Percentiles rank a stretch among this genome's conserved stretches.
These are phyloP conservation scores for Paradoxurus hermaphroditus DNA, from an alignment of 2,113 vertebrate genomes.

Conservation along the genomic window DNA sequence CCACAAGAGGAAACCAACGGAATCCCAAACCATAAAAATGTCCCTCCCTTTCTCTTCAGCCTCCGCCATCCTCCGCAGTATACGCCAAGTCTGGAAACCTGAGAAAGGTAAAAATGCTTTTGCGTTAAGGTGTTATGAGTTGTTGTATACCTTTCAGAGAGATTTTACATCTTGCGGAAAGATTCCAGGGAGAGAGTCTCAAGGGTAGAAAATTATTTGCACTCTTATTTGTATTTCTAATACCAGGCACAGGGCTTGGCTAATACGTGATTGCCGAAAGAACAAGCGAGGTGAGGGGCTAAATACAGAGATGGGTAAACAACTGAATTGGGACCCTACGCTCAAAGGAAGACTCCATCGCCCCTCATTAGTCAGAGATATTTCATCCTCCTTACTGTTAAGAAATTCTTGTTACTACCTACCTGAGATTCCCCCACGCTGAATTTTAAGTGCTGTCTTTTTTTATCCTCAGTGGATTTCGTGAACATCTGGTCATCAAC, in stretches of 20 bases:
- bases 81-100: background rate
- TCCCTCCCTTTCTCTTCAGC: background rate
- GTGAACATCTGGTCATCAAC: slow-evolving; percentile 69
- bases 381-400: slow-evolving; percentile 40
- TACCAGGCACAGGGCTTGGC: background rate
- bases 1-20: background rate
- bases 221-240: background rate
- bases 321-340: background rate
- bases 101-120: background rate
- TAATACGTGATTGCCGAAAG: background rate
- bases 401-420: slow-evolving; percentile 46
- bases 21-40: background rate
- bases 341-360: background rate
- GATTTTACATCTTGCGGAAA: background rate
- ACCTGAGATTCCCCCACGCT: slow-evolving; percentile 63
- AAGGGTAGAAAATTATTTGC: background rate
- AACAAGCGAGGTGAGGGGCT: background rate
- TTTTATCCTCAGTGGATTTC: slow-evolving; percentile 58
- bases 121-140: background rate
- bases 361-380: slow-evolving; percentile 48
- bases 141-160: slow-evolving; percentile 34
- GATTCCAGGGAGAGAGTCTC: slow-evolving; percentile 4
- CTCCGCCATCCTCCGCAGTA: background rate
- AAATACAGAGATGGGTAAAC: slow-evolving; percentile 6
- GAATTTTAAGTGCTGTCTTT: slow-evolving; percentile 63